Conservation (phyloP, 2,797 vertebrate species). For the Leptodactylus fallax region DNA sequence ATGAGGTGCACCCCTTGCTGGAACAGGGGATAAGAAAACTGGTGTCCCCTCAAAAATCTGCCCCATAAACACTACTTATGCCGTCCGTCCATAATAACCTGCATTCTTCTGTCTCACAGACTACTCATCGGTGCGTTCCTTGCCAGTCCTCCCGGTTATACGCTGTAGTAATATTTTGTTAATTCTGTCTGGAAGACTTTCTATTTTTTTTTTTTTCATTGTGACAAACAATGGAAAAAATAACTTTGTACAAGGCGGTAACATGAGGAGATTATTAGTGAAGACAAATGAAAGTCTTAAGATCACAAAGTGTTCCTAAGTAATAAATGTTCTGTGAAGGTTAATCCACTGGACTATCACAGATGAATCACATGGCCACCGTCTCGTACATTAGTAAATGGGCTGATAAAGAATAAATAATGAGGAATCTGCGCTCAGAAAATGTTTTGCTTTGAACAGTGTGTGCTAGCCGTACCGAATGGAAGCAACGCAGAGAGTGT, state of each 20-base stretch:
- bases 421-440: background rate
- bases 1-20: too few relatives aligned
- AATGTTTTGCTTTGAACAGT: conserved; percentile 6
- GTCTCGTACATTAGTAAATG: background rate
- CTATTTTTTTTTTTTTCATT: background rate
- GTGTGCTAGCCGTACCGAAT: background rate
- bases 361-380: conserved; percentile 11
- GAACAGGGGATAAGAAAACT: too few relatives aligned
- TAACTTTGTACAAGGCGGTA: conserved; percentile 28
- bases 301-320: conserved; percentile 46
- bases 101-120: background rate
- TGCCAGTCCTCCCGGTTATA: background rate
- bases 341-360: background rate
- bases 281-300: conserved; percentile 45
- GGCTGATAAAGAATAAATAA: conserved; percentile 1
- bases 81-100: background rate
- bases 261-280: conserved; percentile 30
- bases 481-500: background rate
- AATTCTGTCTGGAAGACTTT: background rate
- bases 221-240: conserved; percentile 47
- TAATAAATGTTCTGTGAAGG: conserved; percentile 26
- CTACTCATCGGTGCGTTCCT: too few relatives aligned
- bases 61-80: too few relatives aligned
- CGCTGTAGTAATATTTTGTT: background rate
- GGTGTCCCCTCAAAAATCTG: too few relatives aligned